phyloP scores from a whole-genome alignment of 1,140 invertebrate genomes.

The Drosophila novamexicana region DNA sequence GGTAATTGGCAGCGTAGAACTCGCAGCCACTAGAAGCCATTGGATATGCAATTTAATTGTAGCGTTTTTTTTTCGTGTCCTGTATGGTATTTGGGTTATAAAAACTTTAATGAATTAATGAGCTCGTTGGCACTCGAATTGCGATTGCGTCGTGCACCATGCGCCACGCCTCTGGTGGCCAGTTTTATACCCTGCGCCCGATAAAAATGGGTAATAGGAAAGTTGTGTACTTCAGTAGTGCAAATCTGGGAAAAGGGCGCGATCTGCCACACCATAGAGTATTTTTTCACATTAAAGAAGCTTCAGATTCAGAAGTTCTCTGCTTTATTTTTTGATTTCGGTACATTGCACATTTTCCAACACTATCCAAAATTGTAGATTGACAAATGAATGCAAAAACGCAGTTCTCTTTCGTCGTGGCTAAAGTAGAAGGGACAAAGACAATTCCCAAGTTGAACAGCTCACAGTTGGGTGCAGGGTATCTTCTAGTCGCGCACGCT shows the following conservation, averaged over 20 bases:
- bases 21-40: conserved; percentile 9
- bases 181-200: background rate
- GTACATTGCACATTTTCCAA: too few species aligned
- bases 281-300: too few species aligned
- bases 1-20: conserved; percentile 1
- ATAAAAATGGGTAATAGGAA: background rate
- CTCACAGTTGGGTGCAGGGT: background rate
- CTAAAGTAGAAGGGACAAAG: too few species aligned
- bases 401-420: too few species aligned
- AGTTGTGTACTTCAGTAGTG: too few species aligned
- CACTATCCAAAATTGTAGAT: too few species aligned
- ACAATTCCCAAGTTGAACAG: too few species aligned
- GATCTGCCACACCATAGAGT: too few species aligned
- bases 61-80: background rate
- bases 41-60: conserved; percentile 33
- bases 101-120: conserved; percentile 58
- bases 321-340: background rate
- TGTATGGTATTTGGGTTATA: conserved; percentile 25
- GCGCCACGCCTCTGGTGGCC: background rate
- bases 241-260: too few species aligned
- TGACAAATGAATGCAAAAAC: too few species aligned
- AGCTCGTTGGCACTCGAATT: conserved; percentile 38
- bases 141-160: conserved; percentile 4
- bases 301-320: too few species aligned
- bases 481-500: background rate